Evolutionary conservation across 1,140 invertebrate species (phyloP).

Genomic region (Tetramorium parvispinum): DNA sequence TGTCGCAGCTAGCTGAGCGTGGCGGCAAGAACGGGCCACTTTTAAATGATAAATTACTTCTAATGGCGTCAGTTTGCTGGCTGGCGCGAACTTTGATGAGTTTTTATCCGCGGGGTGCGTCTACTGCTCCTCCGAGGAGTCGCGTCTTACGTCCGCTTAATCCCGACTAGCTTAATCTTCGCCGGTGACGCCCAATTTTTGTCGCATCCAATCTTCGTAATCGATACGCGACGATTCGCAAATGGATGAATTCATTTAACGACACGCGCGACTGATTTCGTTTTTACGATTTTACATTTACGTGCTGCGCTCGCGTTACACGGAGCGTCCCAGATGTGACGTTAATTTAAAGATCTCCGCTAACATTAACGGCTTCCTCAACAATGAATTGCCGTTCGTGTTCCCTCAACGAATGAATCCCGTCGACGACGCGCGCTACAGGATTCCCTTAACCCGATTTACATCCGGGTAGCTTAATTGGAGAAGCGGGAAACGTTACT

Average conservation of each 20-base stretch:
- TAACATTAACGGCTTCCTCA: conserved; percentile 40
- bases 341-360: conserved; percentile 36
- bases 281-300: neutral
- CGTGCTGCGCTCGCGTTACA: neutral
- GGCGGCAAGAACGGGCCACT: conserved; percentile 57
- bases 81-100: conserved; percentile 57
- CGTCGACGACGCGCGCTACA: conserved; percentile 17
- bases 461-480: conserved; percentile 50
- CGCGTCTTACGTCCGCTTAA: conserved; percentile 36
- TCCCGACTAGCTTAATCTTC: conserved; percentile 42
- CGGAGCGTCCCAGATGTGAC: neutral
- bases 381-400: conserved; percentile 44
- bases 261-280: neutral
- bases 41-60: conserved; percentile 72
- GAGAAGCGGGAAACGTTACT: conserved; percentile 36
- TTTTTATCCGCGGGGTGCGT: conserved; percentile 49
- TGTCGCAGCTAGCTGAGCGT: conserved; percentile 52
- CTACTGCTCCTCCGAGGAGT: neutral
- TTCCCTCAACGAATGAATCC: conserved; percentile 46
- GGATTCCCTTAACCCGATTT: conserved; percentile 54
- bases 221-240: neutral
- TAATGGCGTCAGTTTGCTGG: conserved; percentile 56
- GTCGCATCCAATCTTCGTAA: neutral
- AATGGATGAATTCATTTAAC: neutral
- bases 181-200: conserved; percentile 34